phyloP scores from a whole-genome alignment of 2,113 vertebrate species.

The Myrmecophaga tridactyla region DNA sequence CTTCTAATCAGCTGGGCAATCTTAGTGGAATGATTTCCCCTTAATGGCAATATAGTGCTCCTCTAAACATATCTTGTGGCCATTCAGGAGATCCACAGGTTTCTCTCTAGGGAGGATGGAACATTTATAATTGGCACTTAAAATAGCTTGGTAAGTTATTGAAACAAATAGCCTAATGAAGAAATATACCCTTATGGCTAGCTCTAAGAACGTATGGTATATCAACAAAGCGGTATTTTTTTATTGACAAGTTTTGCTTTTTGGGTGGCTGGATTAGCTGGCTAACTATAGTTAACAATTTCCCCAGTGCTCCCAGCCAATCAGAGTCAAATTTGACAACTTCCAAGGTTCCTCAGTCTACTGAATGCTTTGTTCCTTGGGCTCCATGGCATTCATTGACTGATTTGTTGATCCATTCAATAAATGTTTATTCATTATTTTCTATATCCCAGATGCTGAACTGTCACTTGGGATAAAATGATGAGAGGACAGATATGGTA shows the following conservation, averaged over 20 bases:
- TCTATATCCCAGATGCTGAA: background rate
- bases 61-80: background rate
- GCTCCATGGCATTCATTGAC: background rate
- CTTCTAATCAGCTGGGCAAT: slow-evolving; percentile 48
- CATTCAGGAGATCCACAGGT: background rate
- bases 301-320: background rate
- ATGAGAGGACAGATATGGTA: background rate
- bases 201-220: background rate
- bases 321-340: too few relatives aligned
- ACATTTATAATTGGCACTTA: background rate
- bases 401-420: background rate
- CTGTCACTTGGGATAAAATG: background rate
- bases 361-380: background rate
- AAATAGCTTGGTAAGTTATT: slow-evolving; percentile 22
- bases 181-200: background rate
- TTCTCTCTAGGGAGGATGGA: background rate
- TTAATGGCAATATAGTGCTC: background rate
- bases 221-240: background rate
- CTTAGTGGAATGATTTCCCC: background rate
- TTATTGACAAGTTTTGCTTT: background rate
- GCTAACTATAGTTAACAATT: background rate
- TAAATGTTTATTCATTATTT: background rate
- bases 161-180: slow-evolving; percentile 44
- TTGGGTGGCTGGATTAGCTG: background rate
- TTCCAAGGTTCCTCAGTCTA: background rate